These are phyloP conservation scores for Callaeas wilsoni DNA, from an alignment of 2,113 vertebrate species.

Conservation along the genomic window DNA sequence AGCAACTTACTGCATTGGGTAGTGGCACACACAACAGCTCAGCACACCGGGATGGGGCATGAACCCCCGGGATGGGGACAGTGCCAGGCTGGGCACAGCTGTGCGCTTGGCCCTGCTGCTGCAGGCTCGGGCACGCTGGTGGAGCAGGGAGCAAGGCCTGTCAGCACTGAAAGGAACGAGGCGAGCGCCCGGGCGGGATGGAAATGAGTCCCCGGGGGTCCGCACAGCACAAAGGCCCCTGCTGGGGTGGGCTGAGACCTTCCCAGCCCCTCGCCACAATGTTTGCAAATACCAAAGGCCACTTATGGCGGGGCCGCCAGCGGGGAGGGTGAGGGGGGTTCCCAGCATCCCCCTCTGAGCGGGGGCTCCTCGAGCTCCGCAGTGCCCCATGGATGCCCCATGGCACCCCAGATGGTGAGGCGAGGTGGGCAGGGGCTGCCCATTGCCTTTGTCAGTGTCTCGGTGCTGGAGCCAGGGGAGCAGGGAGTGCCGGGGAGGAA, in stretches of 20 bases:
- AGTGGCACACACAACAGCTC: fast-evolving
- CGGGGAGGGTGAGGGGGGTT: not conserved
- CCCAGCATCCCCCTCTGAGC: not conserved
- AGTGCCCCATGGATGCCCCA: not conserved
- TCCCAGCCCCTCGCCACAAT: slow-evolving; percentile 44
- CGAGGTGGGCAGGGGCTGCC: not conserved
- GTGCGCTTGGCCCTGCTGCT: not conserved
- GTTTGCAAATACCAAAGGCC: slow-evolving; percentile 67
- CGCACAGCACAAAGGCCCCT: slow-evolving; percentile 24
- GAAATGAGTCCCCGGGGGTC: slow-evolving; percentile 58
- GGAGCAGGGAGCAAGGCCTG: not conserved
- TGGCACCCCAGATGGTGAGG: not conserved
- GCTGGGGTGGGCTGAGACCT: slow-evolving; percentile 55
- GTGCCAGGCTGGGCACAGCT: not conserved
- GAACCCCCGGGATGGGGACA: not conserved
- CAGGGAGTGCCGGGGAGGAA: not conserved
- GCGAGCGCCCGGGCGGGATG: slow-evolving; percentile 2
- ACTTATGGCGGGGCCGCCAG: not conserved
- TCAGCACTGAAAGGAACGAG: not conserved
- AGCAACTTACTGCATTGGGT: fast-evolving
- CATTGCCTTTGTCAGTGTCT: not conserved
- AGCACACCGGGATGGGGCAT: fast-evolving
- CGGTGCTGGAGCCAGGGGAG: slow-evolving; percentile 25
- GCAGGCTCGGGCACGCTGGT: not conserved
- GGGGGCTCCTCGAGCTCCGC: not conserved